Base-by-base conservation (phyloP, 2,113 vertebrate species). In the Leptocoma aspasia region DNA sequence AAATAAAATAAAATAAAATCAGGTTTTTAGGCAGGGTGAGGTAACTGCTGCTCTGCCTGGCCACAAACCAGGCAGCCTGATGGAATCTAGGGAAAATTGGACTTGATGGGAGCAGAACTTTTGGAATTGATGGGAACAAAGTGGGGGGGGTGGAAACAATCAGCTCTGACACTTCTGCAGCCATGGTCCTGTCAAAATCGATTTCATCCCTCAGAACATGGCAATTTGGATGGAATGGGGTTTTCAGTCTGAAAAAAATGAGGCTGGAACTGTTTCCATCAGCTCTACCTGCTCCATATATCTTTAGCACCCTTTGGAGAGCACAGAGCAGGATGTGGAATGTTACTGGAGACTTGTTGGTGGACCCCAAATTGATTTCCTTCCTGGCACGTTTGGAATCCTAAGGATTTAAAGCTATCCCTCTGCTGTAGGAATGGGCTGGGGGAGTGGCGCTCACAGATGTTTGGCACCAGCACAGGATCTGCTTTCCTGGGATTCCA, bases 101-200 rank as follows among this genome's bases (percentile, higher is more conserved):
- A 26, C 64, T 61, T 82, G 75, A 70, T 31, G 4, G 14, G 72
- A 30, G 69, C 3, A 9, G 86, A 68, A 41, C 76, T 47, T 73
- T 75, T 10, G 78, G 83, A 68, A 44, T 37, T 17, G 70, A 35
- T 5, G 2, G 4, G 16, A 83, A 13, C 37, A 41, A 65, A 60
- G 69, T n/a, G n/a, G n/a, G n/a, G n/a, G 57, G 49, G 26, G 73
- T 70, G 91, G 81, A 81, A 95, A 28, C 65, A 70, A 78, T 82
- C 54, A 18, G 2, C 63, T 41, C 70, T 31, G 84, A 41, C 84
- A 39, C 64, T 70, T 56, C 19, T 33, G 80, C 90, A 94, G 63
- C 3, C 7, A 20, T 1, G 3, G 23, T 11, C 39, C 78, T 50
- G 80, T 88, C 92, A 83, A 68, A 95, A 86, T 44, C 13, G 1